phyloP scores from a whole-genome alignment of 2,797 vertebrate genomes.

The Helarctos malayanus region DNA sequence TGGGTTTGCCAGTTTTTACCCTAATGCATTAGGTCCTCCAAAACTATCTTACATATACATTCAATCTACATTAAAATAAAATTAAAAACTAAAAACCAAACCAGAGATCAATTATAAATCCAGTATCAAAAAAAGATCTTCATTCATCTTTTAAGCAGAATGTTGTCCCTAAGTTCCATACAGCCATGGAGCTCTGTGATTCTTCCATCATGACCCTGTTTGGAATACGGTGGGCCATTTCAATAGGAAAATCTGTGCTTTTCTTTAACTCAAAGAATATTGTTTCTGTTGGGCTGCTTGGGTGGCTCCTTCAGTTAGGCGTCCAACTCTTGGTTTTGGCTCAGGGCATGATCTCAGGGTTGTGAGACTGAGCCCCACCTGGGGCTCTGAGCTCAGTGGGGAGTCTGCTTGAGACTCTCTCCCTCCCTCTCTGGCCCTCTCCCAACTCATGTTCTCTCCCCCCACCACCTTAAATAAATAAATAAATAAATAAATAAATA shows the following conservation, averaged over 20 bases:
- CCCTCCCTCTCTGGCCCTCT: background rate
- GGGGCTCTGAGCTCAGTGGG: background rate
- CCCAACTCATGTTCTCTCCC: background rate
- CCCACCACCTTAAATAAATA: background rate
- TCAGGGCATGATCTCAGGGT: background rate
- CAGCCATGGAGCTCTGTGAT: background rate
- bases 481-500: background rate
- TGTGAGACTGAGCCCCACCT: background rate
- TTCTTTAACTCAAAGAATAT: slow-evolving; percentile 33
- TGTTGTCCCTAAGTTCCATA: background rate
- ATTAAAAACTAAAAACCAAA: background rate
- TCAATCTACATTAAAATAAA: background rate
- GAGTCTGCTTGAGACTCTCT: background rate
- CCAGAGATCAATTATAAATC: background rate
- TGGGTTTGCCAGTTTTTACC: background rate
- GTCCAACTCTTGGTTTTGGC: background rate
- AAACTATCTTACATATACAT: background rate
- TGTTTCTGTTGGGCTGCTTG: background rate
- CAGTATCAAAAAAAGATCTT: background rate
- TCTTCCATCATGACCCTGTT: background rate
- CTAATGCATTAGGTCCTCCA: background rate
- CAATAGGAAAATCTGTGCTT: slow-evolving; percentile 11
- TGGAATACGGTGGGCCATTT: background rate
- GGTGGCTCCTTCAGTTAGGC: background rate
- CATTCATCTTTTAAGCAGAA: background rate